phyloP scores from a whole-genome alignment of 2,888 invertebrate species.

The Sinelater perroti region DNA sequence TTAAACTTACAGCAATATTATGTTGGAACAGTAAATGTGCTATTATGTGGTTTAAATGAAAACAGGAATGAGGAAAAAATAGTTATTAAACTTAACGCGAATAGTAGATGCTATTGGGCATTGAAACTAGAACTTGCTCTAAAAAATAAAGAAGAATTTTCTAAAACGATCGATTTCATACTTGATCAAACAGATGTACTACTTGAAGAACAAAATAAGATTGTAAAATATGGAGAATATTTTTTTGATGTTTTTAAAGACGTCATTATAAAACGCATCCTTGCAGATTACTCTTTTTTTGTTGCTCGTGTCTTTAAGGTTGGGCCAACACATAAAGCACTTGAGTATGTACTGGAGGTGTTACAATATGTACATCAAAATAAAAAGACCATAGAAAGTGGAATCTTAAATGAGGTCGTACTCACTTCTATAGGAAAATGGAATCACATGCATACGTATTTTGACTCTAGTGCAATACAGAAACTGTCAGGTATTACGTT shows the following conservation, averaged over 20 bases:
- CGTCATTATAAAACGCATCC: slow-evolving; percentile 44
- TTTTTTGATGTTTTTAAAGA: slow-evolving; percentile 50
- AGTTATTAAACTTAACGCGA: slow-evolving; percentile 32
- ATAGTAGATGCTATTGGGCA: slow-evolving; percentile 38
- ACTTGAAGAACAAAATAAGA: slow-evolving; percentile 43
- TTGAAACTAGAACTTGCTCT: slow-evolving; percentile 47
- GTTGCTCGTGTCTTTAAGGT: slow-evolving; percentile 21
- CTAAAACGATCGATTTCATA: slow-evolving; percentile 43
- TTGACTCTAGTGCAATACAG: slow-evolving; percentile 38
- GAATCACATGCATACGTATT: slow-evolving; percentile 45
- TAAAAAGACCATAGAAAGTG: slow-evolving; percentile 34
- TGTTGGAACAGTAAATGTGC: slow-evolving; percentile 13
- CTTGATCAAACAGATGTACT: slow-evolving; percentile 43
- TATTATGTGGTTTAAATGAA: slow-evolving; percentile 32
- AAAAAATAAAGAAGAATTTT: slow-evolving; percentile 42
- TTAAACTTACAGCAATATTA: slow-evolving; percentile 42
- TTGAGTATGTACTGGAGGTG: slow-evolving; percentile 32
- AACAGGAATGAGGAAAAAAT: slow-evolving; percentile 11
- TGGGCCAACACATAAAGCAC: not conserved
- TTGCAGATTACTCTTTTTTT: slow-evolving; percentile 47
- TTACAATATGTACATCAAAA: slow-evolving; percentile 37
- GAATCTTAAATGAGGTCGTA: slow-evolving; percentile 30
- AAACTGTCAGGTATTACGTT: slow-evolving; percentile 45
- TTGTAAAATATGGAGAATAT: slow-evolving; percentile 48
- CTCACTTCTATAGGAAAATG: slow-evolving; percentile 43